Evolutionary conservation across 2,888 invertebrate genomes (phyloP).

Genomic region (Ephialtes manifestator): DNA sequence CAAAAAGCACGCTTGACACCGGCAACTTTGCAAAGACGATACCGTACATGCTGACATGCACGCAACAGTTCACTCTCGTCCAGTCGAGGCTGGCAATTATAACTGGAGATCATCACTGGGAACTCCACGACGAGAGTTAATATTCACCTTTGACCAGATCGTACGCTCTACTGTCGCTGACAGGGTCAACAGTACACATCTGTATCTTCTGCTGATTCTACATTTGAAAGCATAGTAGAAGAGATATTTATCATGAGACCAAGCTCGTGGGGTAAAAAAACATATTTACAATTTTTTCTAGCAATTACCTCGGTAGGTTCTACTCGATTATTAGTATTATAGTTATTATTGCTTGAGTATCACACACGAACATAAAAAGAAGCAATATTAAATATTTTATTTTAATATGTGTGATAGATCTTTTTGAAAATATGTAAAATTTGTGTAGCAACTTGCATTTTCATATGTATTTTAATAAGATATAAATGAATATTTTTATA

Average conservation of each 20-base stretch:
- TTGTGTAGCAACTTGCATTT: too few species aligned
- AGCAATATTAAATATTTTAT: not conserved
- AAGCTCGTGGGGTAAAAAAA: slow-evolving; percentile 23
- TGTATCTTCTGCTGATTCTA: slow-evolving; percentile 18
- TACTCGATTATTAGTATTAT: not conserved
- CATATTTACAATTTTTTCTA: slow-evolving; percentile 17
- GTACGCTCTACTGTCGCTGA: not conserved
- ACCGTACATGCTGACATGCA: slow-evolving; percentile 8
- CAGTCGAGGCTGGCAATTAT: slow-evolving; percentile 45
- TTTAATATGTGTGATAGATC: too few species aligned
- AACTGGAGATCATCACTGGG: slow-evolving; percentile 27
- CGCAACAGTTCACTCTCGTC: not conserved
- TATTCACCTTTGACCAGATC: slow-evolving; percentile 54
- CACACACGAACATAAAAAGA: not conserved
- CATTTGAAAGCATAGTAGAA: slow-evolving; percentile 29
- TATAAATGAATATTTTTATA: too few species aligned
- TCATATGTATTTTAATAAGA: too few species aligned
- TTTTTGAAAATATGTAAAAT: too few species aligned
- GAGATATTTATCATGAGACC: slow-evolving; percentile 36
- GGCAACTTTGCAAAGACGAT: slow-evolving; percentile 22
- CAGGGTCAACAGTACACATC: slow-evolving; percentile 5
- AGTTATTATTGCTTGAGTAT: slow-evolving; percentile 23
- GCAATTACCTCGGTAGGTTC: not conserved
- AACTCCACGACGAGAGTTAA: slow-evolving; percentile 41
- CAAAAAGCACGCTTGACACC: slow-evolving; percentile 24